phyloP scores from a whole-genome alignment of 2,113 vertebrate species.

The Tympanuchus pallidicinctus region DNA sequence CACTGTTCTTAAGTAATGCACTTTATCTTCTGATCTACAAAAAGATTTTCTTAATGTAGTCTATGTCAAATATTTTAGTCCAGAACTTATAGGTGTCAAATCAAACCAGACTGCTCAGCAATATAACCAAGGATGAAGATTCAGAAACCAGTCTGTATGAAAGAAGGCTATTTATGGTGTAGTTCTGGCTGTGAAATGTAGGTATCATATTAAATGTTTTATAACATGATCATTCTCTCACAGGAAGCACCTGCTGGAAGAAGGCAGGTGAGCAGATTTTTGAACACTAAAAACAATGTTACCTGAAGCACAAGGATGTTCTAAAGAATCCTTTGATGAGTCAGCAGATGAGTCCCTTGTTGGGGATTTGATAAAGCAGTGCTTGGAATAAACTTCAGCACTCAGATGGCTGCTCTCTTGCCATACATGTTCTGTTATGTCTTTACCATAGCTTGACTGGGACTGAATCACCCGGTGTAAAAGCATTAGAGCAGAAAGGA shows the following conservation, averaged over 20 bases:
- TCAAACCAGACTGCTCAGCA: background rate
- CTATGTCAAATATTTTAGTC: background rate
- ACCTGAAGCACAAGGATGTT: background rate
- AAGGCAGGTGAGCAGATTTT: conserved; percentile 32
- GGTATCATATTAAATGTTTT: background rate
- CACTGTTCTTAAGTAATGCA: background rate
- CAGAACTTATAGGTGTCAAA: background rate
- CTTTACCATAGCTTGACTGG: background rate
- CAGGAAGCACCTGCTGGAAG: background rate
- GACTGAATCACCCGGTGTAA: background rate
- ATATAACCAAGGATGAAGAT: background rate
- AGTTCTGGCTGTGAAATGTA: too few species aligned
- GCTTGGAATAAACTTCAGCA: background rate
- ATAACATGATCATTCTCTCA: background rate
- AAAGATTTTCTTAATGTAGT: background rate
- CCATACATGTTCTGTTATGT: background rate
- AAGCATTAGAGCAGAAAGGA: background rate
- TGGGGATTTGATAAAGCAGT: background rate
- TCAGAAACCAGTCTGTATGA: background rate
- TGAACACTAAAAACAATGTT: background rate
- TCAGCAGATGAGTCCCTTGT: background rate
- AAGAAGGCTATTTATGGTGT: background rate
- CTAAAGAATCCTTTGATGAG: conserved; percentile 26
- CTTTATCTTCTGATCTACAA: too few species aligned
- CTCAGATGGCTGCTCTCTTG: background rate